Evolutionary conservation across 2,113 vertebrate genomes (phyloP), one percentile per base, ranked within the genome.

Genomic region (Melanerpes formicivorus): DNA sequence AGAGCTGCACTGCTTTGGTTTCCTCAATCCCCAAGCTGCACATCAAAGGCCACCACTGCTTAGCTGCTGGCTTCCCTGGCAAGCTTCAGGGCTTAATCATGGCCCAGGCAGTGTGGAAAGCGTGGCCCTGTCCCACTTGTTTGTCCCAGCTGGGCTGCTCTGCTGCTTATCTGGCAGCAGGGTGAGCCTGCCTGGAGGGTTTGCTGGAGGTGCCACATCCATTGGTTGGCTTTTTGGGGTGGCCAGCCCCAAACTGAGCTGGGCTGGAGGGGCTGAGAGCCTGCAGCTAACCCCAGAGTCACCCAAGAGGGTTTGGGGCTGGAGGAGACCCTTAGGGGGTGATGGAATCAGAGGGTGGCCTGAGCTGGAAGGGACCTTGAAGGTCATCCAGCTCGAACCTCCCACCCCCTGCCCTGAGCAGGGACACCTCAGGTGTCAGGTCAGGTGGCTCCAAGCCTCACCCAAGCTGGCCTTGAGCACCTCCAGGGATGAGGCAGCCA

Each of bases 31-130:
- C 94, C 94, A 73, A 85, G 84, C 90, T 8, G 60, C 87, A 85
- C 91, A 80, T 96, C 93, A 94, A 96, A 96, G 95, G 94, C 87
- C 10, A 26, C 37, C 5, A 37, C 19, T 66, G 92, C 93, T 90
- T 84, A 11, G 59, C 90, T 44, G 72, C 40, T 14, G 27, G 83
- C 79, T 94, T 84, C 92, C 88, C 93, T n/a, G 91, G 87, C 91
- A 82, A 84, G 88, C 90, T 71, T 76, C 16, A 2, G 87, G 87
- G 19, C 29, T 95, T 89, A 92, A 93, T 95, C 94, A 95, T 78
- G 40, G 18, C 46, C 1, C 5, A 69, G 77, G 80, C 84, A 56
- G 93, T 74, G 65, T 95, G 88, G 5, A 76, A 34, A 80, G 91
- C 69, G 42, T 81, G 80, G 85, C 87, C 59, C 17, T 22, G 80